Base-by-base conservation (phyloP, 1,140 invertebrate species). In the Drosophila melanica region DNA sequence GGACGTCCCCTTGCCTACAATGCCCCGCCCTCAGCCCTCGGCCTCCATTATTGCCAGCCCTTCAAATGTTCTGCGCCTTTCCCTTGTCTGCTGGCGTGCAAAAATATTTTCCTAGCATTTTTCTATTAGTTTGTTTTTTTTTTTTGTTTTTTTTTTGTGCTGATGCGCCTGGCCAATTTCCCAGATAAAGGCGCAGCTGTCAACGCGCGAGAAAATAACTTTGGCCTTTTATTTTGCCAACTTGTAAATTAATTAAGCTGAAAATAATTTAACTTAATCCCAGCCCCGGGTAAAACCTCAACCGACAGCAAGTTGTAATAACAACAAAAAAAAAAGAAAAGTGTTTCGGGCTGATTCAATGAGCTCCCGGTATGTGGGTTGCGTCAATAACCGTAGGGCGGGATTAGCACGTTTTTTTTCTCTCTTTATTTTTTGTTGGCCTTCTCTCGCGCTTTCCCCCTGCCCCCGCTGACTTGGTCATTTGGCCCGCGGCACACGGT, bases 211-310 rank as follows among this genome's bases (percentile, higher is more conserved):
- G 48, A 66, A 54, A 65, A 70, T 73, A 72, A 73, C 59, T 54
- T 57, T 58, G 44, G 27, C 18, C 27, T 47, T 69, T 66, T 63
- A 44, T 81, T 75, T 64, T 16, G 47, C 37, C 50, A 50, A 60
- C 79, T 81, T 81, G 82, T 81, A 86, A 86, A 87, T 89, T 86
- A 86, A 86, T 86, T 86, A 86, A 86, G 79, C 75, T 82, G 68
- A 77, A 86, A 86, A 89, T 87, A 87, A 86, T 86, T 75, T 77
- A 87, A 89, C 75, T 71, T 87, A 89, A 86, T 86, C 79, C 79
- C 69, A 60, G 74, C 74, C 59, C 14, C 35, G 5, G 30, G 58
- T 8, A 7, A n/a, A 8, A 23, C 48, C 27, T 5, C 53, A 23
- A 5, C 16, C 14, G 27, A 11, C 48, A 59, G 39, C 30, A 30